Conservation (phyloP, 2,797 vertebrate species). For the Pipistrellus pygmaeus region DNA sequence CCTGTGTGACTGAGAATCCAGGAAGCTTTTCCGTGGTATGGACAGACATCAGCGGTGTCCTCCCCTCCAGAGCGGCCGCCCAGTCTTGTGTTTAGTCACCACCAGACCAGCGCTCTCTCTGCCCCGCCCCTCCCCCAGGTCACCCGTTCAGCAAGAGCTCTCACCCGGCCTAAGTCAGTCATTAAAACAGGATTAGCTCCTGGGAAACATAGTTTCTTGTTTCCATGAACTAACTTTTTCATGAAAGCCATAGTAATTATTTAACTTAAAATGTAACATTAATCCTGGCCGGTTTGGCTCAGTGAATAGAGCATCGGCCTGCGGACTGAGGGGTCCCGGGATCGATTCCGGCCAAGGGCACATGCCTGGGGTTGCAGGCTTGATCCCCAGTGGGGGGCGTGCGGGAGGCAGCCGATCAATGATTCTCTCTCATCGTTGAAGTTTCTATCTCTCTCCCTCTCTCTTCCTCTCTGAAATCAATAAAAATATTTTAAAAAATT, state of each 20-base stretch:
- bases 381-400: no score
- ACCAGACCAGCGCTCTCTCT: neutral
- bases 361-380: no score
- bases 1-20: neutral
- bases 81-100: neutral
- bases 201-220: neutral
- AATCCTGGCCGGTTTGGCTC: no score
- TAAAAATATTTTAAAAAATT: no score
- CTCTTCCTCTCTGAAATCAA: no score
- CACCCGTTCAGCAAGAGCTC: neutral
- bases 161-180: neutral
- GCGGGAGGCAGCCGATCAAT: no score
- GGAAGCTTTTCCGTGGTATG: neutral
- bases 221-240: neutral
- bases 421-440: no score
- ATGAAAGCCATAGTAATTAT: neutral
- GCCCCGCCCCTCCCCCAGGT: neutral
- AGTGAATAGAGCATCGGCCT: no score
- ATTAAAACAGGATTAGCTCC: neutral
- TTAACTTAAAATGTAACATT: neutral
- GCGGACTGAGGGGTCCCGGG: no score
- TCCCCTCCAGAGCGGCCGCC: neutral
- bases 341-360: no score
- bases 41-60: neutral
- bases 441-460: no score